Evolutionary conservation across 2,888 invertebrate species (phyloP), one percentile per base, ranked within the genome.

Genomic region (Yponomeuta evonymella): DNA sequence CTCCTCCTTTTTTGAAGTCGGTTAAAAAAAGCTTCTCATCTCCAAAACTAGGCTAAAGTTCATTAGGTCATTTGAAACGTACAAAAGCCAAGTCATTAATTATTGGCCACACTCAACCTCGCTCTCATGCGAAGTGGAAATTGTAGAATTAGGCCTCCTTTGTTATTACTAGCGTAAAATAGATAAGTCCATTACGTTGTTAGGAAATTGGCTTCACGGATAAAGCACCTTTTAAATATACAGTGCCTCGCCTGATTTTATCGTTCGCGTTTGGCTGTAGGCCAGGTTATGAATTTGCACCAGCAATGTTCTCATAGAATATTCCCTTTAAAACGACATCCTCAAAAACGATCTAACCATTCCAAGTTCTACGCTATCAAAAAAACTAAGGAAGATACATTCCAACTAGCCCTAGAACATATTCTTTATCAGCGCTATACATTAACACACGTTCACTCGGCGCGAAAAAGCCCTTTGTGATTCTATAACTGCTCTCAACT

Each of bases 391-490:
- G 51, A 58, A 58, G 1, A 58, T 5, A 58, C 15, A 15, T 15
- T 15, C 15, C 2, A 51, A 12, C 2, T 23, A 15, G 12, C 15
- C 12, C 15, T 12, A 58, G 12, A 58, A 15, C 51, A 58, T 23
- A 10, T 9, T 5, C 15, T 58, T 58, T 58, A 48, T 23, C 43
- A 8, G 15, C 23, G 67, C 23, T 23, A 23, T 67, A 12, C 36
- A 10, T 48, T 67, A 36, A 67, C 48, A 67, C 36, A 48, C 36
- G 43, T 48, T 67, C 30, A 65, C 65, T 65, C 30, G 30, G 33
- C 65, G 33, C 65, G 33, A 65, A 58, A 8, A 48, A 67, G 43
- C 67, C 67, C 67, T 67, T 67, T 67, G 67, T 67, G 8, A 23
- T 23, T 67, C 67, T 67, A 67, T 48, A 48, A 48, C 43, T 67